phyloP scores from a whole-genome alignment of 2,888 invertebrate species.

The Dryobotodes eremita region DNA sequence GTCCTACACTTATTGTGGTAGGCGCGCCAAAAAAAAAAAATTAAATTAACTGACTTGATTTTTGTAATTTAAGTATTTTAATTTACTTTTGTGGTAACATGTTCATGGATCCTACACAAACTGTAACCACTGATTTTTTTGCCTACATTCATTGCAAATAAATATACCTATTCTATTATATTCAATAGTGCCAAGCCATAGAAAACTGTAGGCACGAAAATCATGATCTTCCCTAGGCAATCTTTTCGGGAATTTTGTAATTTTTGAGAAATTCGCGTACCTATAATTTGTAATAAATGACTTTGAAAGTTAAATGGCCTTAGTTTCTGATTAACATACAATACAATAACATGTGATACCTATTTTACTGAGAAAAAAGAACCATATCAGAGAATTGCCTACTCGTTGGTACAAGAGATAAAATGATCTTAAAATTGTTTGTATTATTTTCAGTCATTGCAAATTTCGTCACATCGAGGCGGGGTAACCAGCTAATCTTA shows the following conservation, averaged over 20 bases:
- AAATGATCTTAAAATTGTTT: neutral
- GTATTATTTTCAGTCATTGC: constrained; percentile 2
- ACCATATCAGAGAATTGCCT: neutral
- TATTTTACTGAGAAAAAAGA: neutral
- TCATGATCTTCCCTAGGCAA: neutral
- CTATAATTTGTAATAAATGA: neutral
- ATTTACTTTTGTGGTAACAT: neutral
- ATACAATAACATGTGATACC: neutral
- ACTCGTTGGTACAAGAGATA: neutral
- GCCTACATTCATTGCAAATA: neutral
- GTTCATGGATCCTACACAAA: neutral
- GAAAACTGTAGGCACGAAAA: neutral
- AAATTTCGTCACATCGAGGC: constrained; percentile 10
- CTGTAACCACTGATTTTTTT: neutral
- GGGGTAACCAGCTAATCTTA: constrained; percentile 10
- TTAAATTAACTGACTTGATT: neutral
- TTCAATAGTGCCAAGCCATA: neutral
- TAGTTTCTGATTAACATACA: neutral
- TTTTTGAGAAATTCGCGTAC: neutral
- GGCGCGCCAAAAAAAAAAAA: too few relatives aligned
- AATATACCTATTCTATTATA: neutral
- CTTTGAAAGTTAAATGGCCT: neutral
- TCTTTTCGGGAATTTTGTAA: neutral
- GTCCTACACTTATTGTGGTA: too few relatives aligned
- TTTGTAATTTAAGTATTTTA: neutral